phyloP scores from a whole-genome alignment of 2,113 vertebrate species.

The Ascaphus truei region DNA sequence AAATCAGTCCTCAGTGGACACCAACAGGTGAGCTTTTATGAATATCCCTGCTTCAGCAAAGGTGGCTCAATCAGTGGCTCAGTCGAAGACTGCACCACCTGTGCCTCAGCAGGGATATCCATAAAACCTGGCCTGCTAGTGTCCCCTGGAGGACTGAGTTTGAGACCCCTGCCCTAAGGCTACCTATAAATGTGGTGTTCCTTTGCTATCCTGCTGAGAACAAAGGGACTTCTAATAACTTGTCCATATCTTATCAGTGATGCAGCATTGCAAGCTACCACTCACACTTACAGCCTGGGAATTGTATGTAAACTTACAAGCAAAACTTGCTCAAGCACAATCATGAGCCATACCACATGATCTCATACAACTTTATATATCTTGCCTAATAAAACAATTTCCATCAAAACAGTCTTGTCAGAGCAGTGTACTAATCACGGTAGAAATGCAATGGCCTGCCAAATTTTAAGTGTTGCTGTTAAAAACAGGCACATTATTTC shows the following conservation, averaged over 20 bases:
- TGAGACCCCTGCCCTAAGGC: too few species aligned
- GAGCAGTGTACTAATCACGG: neutral
- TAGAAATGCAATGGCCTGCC: neutral
- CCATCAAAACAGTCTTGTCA: neutral
- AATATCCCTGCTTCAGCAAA: too few species aligned
- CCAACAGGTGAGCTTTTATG: too few species aligned
- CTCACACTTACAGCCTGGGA: neutral
- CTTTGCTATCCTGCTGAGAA: too few species aligned
- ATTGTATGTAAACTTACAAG: neutral
- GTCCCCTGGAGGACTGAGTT: too few species aligned
- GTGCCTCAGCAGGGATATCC: too few species aligned
- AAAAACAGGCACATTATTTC: neutral
- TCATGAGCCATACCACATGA: neutral
- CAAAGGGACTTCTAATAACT: too few species aligned
- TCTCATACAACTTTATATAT: neutral
- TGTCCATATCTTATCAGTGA: neutral
- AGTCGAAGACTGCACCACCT: too few species aligned
- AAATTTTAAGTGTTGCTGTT: neutral
- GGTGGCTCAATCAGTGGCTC: too few species aligned
- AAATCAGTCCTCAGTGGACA: too few species aligned
- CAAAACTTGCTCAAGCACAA: neutral
- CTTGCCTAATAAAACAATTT: neutral
- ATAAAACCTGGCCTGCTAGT: too few species aligned
- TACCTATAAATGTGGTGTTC: too few species aligned
- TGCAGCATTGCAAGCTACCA: neutral